Evolutionary conservation across 2,888 invertebrate species (phyloP).

Genomic region (Catotricha subobsoleta): DNA sequence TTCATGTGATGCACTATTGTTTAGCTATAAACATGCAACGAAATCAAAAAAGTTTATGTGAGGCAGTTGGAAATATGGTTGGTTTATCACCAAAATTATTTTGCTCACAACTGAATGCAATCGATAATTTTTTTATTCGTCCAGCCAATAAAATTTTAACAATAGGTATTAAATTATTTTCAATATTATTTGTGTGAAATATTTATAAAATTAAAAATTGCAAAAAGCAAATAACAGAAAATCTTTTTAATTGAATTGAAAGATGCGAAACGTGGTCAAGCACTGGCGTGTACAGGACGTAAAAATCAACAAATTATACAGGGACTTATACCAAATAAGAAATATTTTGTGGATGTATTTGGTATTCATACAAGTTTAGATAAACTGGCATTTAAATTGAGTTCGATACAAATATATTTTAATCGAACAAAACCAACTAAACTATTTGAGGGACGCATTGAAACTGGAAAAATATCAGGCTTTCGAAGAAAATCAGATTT

Average conservation of each 20-base stretch:
- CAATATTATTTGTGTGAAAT: no score
- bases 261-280: conserved; percentile 16
- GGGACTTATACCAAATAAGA: conserved; percentile 21
- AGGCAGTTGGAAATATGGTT: conserved; percentile 10
- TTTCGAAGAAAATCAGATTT: conserved; percentile 35
- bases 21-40: conserved; percentile 19
- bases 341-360: conserved; percentile 26
- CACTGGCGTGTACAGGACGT: conserved; percentile 24
- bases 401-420: conserved; percentile 21
- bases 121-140: background rate
- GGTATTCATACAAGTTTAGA: conserved; percentile 25
- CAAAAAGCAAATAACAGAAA: conserved; percentile 4
- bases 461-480: conserved; percentile 32
- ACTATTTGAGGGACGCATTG: conserved; percentile 32
- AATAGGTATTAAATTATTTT: no score
- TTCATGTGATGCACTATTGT: conserved; percentile 28
- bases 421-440: conserved; percentile 25
- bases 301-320: conserved; percentile 23
- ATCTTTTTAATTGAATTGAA: conserved; percentile 5
- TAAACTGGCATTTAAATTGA: conserved; percentile 24
- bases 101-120: conserved; percentile 1
- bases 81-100: conserved; percentile 3
- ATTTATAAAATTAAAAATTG: background rate
- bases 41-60: conserved; percentile 18
- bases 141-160: background rate